Evolutionary conservation across 2,888 invertebrate genomes (phyloP).

Genomic region (Sicus ferrugineus): DNA sequence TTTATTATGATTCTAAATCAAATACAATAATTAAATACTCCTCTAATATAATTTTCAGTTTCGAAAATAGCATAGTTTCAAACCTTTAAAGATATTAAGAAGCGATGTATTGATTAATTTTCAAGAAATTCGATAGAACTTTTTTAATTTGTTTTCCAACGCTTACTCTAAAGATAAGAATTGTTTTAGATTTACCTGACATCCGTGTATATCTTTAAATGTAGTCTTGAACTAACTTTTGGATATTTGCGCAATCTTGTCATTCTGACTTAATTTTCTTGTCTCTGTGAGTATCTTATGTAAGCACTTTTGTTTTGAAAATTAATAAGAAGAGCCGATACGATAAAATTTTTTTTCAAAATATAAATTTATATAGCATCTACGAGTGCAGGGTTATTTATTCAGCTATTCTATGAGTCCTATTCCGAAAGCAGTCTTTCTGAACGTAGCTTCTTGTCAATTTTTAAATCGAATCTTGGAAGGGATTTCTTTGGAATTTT

Average conservation of each 20-base stretch:
- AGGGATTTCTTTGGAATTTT: not conserved
- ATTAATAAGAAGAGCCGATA: not conserved
- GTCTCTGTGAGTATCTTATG: too few species aligned
- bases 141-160: too few species aligned
- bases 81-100: too few species aligned
- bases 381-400: conserved; percentile 1
- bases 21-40: too few species aligned
- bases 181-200: conserved; percentile 25
- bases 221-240: conserved; percentile 8
- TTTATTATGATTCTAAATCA: too few species aligned
- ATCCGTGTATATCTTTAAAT: conserved; percentile 20
- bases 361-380: not conserved
- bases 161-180: not conserved
- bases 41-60: too few species aligned
- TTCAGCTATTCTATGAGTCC: not conserved
- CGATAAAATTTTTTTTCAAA: not conserved
- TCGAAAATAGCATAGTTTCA: too few species aligned
- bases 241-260: conserved; percentile 31
- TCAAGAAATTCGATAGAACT: too few species aligned
- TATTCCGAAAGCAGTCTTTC: not conserved
- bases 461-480: not conserved
- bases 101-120: too few species aligned
- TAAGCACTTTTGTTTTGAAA: not conserved
- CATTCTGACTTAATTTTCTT: conserved; percentile 10
- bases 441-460: not conserved